Conservation (phyloP, 2,113 vertebrate genomes). For the Pterocles burchelli region DNA sequence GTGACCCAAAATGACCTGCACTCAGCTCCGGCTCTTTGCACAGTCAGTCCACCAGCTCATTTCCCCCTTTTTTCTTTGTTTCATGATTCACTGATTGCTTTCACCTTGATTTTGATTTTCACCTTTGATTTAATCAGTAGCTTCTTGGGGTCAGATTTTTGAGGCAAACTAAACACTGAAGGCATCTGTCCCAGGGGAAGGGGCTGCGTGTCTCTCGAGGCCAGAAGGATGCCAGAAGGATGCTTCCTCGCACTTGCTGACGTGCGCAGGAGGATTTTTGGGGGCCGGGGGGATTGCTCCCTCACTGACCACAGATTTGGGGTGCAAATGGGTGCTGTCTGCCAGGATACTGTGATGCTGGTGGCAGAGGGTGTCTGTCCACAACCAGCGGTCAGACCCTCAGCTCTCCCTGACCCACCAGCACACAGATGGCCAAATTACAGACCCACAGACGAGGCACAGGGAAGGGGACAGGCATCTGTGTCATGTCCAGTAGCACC, state of each 20-base stretch:
- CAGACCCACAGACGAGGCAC: neutral
- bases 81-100: neutral
- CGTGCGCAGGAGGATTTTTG: neutral
- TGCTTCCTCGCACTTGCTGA: neutral
- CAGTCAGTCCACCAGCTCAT: neutral
- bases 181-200: neutral
- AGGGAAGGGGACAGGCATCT: neutral
- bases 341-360: neutral
- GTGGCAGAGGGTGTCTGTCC: neutral
- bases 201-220: accelerated
- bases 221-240: neutral
- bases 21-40: neutral
- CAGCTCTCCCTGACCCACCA: neutral
- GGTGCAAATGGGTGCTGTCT: neutral
- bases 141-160: neutral
- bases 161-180: neutral
- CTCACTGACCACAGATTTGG: neutral
- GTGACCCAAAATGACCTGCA: neutral
- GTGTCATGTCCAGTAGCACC: neutral
- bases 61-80: neutral
- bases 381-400: accelerated
- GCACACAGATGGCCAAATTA: neutral
- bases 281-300: accelerated
- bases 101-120: neutral
- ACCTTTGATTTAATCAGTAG: neutral